Base-by-base conservation (phyloP, 2,888 invertebrate genomes). In the Sinodicranocentrus sp. region DNA sequence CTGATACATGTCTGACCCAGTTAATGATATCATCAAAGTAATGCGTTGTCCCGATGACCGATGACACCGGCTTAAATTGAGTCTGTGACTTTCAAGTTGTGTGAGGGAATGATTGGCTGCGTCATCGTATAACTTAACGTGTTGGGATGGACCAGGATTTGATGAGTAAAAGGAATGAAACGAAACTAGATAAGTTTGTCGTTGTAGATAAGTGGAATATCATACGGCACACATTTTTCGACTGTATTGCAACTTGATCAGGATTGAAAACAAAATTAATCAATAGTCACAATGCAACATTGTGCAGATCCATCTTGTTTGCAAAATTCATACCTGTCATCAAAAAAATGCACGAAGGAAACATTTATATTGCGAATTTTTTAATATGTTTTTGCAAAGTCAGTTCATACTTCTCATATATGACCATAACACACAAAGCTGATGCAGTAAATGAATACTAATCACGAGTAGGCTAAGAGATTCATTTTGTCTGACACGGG, bases 21-120 rank as follows among this genome's bases (percentile, higher is more conserved):
- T 76, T 82, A 71, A 76, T 76, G 82, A 76, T 82, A 73, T 82
- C 82, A 82, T 82, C 82, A 76, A 76, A 61, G 52, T 76, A 68
- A 82, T 82, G 76, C 26, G 61, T 21, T 82, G 82, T 82, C 82
- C 82, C 65, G 82, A 82, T 82, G 82, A 82, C 82, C 82, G 71
- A 54, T 82, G 82, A 82, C 76, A 82, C 82, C 57, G 76, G 70
- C 71, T 82, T 73, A 65, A 68, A 61, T 65, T 54, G 44, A 80
- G 26, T 28, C 71, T 73, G 54, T 72, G 44, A 44, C 57, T 73
- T 5, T 28, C 26, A 61, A 5, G 61, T 33, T 33, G 33, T 61
- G 63, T 15, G 15, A 54, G 43, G 28, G 8, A 28, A 3, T 33
- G 33, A 33, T 33, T n/a, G n/a, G 33, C 33, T 6, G 33, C 33